A percentile compares a stretch with the other conserved stretches of the same genome.
These are phyloP conservation scores for Xiphorhynchus elegans DNA, from an alignment of 2,113 vertebrate genomes.

Conservation along the genomic window DNA sequence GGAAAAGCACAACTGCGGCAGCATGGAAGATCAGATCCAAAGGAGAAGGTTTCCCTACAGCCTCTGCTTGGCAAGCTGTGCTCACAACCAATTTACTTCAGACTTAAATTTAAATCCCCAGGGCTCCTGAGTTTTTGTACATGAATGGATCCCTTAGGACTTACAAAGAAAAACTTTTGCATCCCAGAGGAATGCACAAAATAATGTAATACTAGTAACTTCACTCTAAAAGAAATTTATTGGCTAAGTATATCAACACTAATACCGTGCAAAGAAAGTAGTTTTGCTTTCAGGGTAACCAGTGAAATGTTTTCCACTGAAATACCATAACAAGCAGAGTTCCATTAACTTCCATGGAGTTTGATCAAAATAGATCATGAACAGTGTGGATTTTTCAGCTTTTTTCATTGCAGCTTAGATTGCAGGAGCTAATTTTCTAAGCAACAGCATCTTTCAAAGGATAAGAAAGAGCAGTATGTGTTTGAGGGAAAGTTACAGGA, in stretches of 20 bases:
- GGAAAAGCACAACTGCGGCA: neutral
- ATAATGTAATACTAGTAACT: neutral
- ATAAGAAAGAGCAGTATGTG: neutral
- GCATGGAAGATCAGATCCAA: neutral
- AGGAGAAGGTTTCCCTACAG: neutral
- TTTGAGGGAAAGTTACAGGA: neutral
- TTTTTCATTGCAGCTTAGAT: neutral
- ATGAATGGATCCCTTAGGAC: neutral
- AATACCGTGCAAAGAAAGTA: neutral
- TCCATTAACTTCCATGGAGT: neutral
- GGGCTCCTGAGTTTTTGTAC: neutral
- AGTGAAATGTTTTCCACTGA: neutral
- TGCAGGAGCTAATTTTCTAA: neutral
- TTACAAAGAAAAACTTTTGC: neutral
- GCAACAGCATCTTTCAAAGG: neutral
- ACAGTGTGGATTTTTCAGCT: neutral
- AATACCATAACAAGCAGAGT: neutral
- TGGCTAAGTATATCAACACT: neutral
- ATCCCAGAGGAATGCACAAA: neutral
- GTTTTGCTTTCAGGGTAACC: neutral
- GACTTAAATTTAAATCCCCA: neutral
- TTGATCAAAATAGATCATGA: neutral
- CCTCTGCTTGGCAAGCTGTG: neutral
- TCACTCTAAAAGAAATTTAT: neutral
- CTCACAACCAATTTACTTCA: neutral